Conservation (phyloP, 1,140 invertebrate genomes). For the Pseudoatta argentina region DNA sequence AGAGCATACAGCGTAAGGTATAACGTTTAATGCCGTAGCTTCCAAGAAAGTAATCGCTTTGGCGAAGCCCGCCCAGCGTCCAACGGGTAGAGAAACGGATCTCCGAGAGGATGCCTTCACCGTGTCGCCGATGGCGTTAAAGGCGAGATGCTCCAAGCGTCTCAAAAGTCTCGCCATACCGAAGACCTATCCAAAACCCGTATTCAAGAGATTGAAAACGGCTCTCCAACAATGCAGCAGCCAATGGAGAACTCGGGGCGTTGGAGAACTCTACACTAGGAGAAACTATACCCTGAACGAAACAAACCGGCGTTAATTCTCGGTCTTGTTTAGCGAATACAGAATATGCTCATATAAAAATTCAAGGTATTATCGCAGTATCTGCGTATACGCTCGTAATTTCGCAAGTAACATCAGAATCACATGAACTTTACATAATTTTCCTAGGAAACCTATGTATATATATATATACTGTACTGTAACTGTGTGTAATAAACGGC, state of each 20-base stretch:
- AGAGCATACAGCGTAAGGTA: constrained; percentile 7
- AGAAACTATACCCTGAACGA: neutral
- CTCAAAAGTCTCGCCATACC: constrained; percentile 78
- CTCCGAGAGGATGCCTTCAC: constrained; percentile 81
- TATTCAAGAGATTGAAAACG: neutral
- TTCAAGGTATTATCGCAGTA: neutral
- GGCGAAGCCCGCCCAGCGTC: constrained; percentile 73
- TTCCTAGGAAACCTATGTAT: neutral
- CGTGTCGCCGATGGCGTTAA: constrained; percentile 78
- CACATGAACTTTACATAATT: neutral
- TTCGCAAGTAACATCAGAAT: neutral
- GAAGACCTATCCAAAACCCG: constrained; percentile 64
- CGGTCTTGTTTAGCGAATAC: neutral
- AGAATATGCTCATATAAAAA: neutral
- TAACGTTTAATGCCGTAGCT: constrained; percentile 75
- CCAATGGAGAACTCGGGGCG: too few species aligned
- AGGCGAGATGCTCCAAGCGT: constrained; percentile 75
- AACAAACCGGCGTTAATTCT: constrained; percentile 12
- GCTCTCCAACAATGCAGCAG: neutral
- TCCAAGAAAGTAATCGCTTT: constrained; percentile 71
- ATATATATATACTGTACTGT: neutral
- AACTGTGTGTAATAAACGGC: constrained; percentile 11
- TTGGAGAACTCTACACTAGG: too few species aligned
- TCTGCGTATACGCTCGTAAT: neutral
- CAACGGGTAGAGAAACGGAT: constrained; percentile 80